Percentiles rank a stretch among this genome's conserved stretches.
Evolutionary conservation across 2,888 invertebrate species (phyloP).

Genomic region (Pammene aurita): DNA sequence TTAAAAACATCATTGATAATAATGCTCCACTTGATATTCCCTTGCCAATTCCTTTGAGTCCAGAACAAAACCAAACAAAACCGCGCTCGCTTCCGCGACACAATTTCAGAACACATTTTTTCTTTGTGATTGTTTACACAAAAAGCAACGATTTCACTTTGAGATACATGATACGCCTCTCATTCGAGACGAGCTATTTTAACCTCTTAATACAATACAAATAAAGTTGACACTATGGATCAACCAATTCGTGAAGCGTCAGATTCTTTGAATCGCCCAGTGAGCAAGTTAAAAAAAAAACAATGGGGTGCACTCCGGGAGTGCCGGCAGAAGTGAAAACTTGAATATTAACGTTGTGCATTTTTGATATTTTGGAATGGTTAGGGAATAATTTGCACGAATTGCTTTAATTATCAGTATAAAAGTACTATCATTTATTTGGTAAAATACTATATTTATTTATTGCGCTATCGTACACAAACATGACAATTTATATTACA

Average conservation of each 20-base stretch:
- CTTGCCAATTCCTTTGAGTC: conserved; percentile 34
- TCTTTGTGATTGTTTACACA: conserved; percentile 37
- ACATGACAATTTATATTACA: too few relatives aligned
- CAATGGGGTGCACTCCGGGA: too few relatives aligned
- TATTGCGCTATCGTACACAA: too few relatives aligned
- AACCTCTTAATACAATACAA: background rate
- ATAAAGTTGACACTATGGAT: conserved; percentile 1
- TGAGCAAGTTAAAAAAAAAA: background rate
- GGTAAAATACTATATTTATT: too few relatives aligned
- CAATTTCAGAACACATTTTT: conserved; percentile 53
- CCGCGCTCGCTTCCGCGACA: conserved; percentile 43
- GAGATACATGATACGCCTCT: conserved; percentile 15
- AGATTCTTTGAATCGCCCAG: background rate
- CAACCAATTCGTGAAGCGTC: background rate
- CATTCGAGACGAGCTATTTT: background rate
- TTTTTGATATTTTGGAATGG: too few relatives aligned
- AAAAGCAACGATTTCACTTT: conserved; percentile 44
- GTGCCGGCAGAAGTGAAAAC: too few relatives aligned
- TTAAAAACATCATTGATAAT: conserved; percentile 30
- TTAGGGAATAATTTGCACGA: too few relatives aligned
- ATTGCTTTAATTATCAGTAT: too few relatives aligned
- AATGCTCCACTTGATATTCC: conserved; percentile 20
- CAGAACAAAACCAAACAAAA: conserved; percentile 32
- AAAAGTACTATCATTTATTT: too few relatives aligned
- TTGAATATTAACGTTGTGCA: too few relatives aligned